Evolutionary conservation across 2,113 vertebrate genomes (phyloP), one percentile per base, ranked within the genome.

Genomic region (Dipodomys merriami): DNA sequence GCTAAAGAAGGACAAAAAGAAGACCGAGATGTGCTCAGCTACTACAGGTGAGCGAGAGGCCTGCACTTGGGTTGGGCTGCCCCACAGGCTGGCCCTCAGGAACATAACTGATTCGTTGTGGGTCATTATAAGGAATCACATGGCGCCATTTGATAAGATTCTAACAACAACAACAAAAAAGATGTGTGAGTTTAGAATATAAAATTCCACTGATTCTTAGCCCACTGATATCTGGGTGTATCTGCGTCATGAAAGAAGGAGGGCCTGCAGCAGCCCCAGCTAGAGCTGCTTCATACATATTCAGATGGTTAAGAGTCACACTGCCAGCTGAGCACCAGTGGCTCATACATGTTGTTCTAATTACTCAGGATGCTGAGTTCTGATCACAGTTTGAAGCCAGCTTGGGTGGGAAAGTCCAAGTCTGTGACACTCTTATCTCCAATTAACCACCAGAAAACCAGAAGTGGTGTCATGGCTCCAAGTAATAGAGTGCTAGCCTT

Each of bases 1-100:
- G 99, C 99, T 20, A 99, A 99, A 96, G 99, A 99, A 90, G 99
- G 99, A 9, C 99, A 99, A 97, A 99, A 99, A 94, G 99, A 99
- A 27, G 99, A 99, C 97, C 98, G 98, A 29, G 99, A 99, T 0
- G 98, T 99, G 20, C 98, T 99, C 96, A 99, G 99, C 97, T 99
- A 99, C 96, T 99, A 99, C 98, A 99, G 99, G 99, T 99, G 83
- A 83, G 12, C 9, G 60, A 0, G 35, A 0, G 10, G 33, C 0
- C 0, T 11, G 5, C 6, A 1, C 71, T 68, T 1, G 2, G 4
- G 23, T 1, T 18, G 53, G 1, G 60, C 53, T 1, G 4, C 57
- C 2, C n/a, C 71, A 22, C 60, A 19, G 60, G 46, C 22, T 13
- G 15, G 35, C 1, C 2, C 39, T 39, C n/a, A n/a, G 53, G 20